phyloP scores from a whole-genome alignment of 1,140 invertebrate genomes.

The Danaus melanippus region DNA sequence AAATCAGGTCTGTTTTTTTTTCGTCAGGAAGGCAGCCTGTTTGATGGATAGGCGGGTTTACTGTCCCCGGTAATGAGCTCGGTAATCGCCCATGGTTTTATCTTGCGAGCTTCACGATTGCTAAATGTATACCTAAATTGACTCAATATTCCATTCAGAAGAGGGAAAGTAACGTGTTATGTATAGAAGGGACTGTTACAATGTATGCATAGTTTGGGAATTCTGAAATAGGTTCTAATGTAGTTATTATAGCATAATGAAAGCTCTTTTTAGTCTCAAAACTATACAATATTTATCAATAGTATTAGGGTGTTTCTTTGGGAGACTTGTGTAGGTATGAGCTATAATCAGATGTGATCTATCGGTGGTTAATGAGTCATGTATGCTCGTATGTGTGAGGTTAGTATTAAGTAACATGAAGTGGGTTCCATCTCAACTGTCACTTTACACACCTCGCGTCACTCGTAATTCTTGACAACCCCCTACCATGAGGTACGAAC shows the following conservation, averaged over 20 bases:
- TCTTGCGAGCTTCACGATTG: conserved; percentile 38
- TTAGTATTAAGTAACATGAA: conserved; percentile 22
- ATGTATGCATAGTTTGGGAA: neutral
- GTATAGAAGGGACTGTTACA: neutral
- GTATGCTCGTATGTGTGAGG: conserved; percentile 11
- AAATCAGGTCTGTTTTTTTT: conserved; percentile 23
- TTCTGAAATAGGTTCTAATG: neutral
- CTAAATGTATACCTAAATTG: conserved; percentile 21
- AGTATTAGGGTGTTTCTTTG: too few relatives aligned
- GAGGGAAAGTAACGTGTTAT: conserved; percentile 1
- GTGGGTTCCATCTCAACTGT: conserved; percentile 38
- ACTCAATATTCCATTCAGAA: conserved; percentile 5
- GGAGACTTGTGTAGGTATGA: too few relatives aligned
- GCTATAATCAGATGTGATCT: too few relatives aligned
- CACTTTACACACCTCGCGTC: conserved; percentile 22
- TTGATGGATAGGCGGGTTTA: conserved; percentile 45
- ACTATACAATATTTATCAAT: too few relatives aligned
- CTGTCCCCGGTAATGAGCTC: conserved; percentile 35
- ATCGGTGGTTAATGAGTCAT: too few relatives aligned
- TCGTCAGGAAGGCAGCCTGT: conserved; percentile 26
- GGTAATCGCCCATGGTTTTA: conserved; percentile 30
- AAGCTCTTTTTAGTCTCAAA: too few relatives aligned
- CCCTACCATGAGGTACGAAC: neutral
- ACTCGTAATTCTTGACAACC: conserved; percentile 11
- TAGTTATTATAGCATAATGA: too few relatives aligned